Conservation (phyloP, 2,797 vertebrate genomes). For the Nyctibius grandis region DNA sequence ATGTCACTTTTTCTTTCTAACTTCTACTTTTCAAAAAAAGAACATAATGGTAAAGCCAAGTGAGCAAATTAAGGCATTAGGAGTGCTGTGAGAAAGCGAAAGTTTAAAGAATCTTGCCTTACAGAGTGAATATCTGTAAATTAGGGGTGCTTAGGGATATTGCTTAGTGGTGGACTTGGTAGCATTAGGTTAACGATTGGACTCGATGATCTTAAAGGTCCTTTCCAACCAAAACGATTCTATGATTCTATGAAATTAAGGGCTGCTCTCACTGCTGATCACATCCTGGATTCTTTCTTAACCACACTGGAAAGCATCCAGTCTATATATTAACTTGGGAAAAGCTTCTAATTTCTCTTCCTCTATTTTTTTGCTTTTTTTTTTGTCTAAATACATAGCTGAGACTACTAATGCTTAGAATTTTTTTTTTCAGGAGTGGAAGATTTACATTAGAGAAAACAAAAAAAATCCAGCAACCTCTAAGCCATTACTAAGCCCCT, state of each 20-base stretch:
- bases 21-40: background rate
- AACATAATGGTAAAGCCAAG: background rate
- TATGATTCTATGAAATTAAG: too few species aligned
- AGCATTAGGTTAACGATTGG: too few species aligned
- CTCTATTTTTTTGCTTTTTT: background rate
- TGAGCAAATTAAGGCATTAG: background rate
- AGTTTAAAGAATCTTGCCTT: background rate
- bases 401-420: background rate
- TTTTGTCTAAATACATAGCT: background rate
- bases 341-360: background rate
- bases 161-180: too few species aligned
- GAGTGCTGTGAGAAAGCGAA: background rate
- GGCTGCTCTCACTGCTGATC: background rate
- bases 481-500: background rate
- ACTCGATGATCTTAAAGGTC: too few species aligned
- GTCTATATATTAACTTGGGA: background rate
- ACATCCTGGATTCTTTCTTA: background rate
- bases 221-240: too few species aligned
- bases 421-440: background rate
- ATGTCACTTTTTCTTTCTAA: background rate
- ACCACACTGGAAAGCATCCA: background rate
- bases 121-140: background rate
- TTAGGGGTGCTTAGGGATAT: too few species aligned
- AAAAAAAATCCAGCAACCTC: background rate
- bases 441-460: background rate